A percentile compares a stretch with the other conserved stretches of the same genome.
Evolutionary conservation across 2,113 vertebrate species (phyloP).

Genomic region (Psilopogon haemacephalus): DNA sequence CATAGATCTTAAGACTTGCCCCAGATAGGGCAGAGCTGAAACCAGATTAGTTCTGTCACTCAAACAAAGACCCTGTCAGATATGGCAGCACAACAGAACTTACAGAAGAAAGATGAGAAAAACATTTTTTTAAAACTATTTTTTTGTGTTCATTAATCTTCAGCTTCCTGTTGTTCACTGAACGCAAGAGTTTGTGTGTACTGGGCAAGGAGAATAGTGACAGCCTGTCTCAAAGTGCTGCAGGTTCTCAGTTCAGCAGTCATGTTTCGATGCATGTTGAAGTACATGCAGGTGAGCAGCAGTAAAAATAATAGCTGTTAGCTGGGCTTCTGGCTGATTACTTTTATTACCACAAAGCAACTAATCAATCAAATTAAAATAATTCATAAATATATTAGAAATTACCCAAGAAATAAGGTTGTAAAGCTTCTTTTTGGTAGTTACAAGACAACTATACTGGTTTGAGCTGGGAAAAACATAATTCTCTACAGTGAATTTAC

Average conservation of each 20-base stretch:
- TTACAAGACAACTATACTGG: not conserved
- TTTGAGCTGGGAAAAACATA: too few species aligned
- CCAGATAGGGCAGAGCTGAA: not conserved
- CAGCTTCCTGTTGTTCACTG: not conserved
- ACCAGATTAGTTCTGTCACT: not conserved
- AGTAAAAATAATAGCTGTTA: not conserved
- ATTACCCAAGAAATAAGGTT: not conserved
- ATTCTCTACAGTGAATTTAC: too few species aligned
- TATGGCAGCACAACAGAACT: not conserved
- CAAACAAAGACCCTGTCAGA: not conserved
- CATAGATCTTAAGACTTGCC: not conserved
- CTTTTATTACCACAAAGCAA: not conserved
- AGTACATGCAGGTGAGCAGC: not conserved
- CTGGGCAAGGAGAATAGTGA: not conserved
- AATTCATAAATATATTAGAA: not conserved
- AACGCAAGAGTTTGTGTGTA: not conserved
- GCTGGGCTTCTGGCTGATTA: not conserved
- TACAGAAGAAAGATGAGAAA: not conserved
- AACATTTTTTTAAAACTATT: not conserved
- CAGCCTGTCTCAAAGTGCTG: not conserved
- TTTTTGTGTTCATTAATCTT: not conserved
- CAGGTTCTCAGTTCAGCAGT: not conserved
- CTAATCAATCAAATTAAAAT: not conserved
- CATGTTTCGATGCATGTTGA: not conserved
- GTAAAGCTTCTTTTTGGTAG: not conserved